Evolutionary conservation across 1,140 invertebrate species (phyloP).

Genomic region (Macrosteles quadrilineatus): DNA sequence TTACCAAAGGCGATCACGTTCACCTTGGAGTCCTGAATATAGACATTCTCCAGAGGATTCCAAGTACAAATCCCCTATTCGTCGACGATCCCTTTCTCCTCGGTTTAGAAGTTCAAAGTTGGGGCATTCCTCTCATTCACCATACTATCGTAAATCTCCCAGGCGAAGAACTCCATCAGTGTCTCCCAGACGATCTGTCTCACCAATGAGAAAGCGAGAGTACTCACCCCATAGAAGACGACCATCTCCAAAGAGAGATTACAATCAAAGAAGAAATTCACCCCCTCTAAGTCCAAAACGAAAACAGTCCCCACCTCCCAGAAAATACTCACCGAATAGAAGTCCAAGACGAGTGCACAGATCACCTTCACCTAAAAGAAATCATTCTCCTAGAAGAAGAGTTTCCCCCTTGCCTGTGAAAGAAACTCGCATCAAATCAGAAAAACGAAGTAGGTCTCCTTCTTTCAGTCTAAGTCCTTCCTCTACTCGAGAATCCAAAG

Average conservation of each 20-base stretch:
- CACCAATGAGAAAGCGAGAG: not conserved
- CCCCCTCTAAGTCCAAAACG: not conserved
- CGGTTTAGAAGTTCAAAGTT: not conserved
- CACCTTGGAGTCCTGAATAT: slow-evolving; percentile 6
- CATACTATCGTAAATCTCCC: not conserved
- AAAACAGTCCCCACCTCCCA: not conserved
- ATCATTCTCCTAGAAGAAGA: not conserved
- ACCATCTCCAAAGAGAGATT: slow-evolving; percentile 2
- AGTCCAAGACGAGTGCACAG: slow-evolving; percentile 14
- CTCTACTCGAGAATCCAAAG: slow-evolving; percentile 4
- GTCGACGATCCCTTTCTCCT: not conserved
- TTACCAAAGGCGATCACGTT: slow-evolving; percentile 2
- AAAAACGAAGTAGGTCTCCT: slow-evolving; percentile 10
- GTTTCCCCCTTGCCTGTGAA: not conserved
- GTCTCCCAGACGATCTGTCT: not conserved
- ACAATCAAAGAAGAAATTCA: not conserved
- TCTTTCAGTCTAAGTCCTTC: slow-evolving; percentile 32
- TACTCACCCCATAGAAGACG: not conserved
- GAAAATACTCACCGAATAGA: slow-evolving; percentile 20
- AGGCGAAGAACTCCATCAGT: not conserved
- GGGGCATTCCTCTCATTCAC: not conserved
- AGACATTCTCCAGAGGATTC: not conserved
- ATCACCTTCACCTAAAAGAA: slow-evolving; percentile 2
- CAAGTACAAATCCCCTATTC: not conserved
- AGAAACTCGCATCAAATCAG: not conserved